Evolutionary conservation across 2,888 invertebrate species (phyloP).

Genomic region (Pollenia griseotomentosa): DNA sequence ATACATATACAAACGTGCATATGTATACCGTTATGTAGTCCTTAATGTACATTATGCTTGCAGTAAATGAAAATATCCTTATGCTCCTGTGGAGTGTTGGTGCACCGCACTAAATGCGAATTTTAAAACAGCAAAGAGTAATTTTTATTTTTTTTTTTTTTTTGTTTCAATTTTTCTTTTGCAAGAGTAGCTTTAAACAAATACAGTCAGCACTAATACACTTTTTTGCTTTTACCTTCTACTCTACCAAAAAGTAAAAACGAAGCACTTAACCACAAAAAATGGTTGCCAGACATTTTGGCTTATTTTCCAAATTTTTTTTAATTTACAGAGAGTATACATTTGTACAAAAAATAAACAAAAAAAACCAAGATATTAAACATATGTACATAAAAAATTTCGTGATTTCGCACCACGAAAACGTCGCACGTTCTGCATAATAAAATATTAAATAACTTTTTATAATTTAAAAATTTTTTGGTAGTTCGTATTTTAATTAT

Average conservation of each 20-base stretch:
- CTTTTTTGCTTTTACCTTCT: constrained; percentile 26
- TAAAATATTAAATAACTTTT: too few species aligned
- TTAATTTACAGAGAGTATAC: too few species aligned
- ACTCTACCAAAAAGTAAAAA: constrained; percentile 1
- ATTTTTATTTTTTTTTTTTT: background rate
- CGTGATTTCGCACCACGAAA: too few species aligned
- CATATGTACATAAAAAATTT: too few species aligned
- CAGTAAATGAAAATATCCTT: constrained; percentile 58
- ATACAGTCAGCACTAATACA: constrained; percentile 40
- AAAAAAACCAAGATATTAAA: too few species aligned
- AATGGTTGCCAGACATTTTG: constrained; percentile 21
- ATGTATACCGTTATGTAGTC: background rate
- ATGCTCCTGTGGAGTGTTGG: constrained; percentile 57
- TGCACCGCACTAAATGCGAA: constrained; percentile 60
- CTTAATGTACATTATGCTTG: background rate
- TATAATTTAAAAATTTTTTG: too few species aligned
- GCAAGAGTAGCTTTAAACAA: constrained; percentile 42
- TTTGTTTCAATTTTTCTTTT: constrained; percentile 24
- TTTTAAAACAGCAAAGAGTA: constrained; percentile 24
- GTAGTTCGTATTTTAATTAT: too few species aligned
- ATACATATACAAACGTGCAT: background rate
- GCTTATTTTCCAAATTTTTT: too few species aligned
- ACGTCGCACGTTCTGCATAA: too few species aligned
- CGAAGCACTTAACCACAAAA: constrained; percentile 24
- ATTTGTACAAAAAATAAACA: too few species aligned